phyloP scores from a whole-genome alignment of 2,888 invertebrate species.

The Epinotia demarniana region DNA sequence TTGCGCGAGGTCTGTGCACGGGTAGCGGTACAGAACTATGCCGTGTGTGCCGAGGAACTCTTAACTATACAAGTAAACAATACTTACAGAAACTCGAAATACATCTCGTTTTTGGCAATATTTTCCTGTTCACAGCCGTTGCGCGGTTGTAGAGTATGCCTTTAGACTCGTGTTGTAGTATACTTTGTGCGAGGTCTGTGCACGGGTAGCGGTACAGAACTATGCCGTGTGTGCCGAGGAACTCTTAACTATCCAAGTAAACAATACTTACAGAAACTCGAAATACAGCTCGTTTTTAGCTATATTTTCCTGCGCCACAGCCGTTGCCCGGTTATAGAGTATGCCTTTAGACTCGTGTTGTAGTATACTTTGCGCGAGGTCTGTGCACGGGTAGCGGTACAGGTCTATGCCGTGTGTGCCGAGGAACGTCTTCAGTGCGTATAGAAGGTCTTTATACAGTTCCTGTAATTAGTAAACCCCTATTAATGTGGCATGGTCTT shows the following conservation, averaged over 20 bases:
- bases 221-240: too few relatives aligned
- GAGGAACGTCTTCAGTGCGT: constrained; percentile 85
- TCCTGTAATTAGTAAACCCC: constrained; percentile 64
- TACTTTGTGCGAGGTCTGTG: too few relatives aligned
- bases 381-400: constrained; percentile 85
- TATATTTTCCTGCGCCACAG: constrained; percentile 77
- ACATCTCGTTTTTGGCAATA: too few relatives aligned
- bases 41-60: constrained; percentile 86
- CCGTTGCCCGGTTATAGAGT: constrained; percentile 83
- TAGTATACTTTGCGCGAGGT: constrained; percentile 89
- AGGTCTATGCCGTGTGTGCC: constrained; percentile 86
- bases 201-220: too few relatives aligned
- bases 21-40: constrained; percentile 85
- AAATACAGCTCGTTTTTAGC: constrained; percentile 85
- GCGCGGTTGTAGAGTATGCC: too few relatives aligned
- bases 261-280: constrained; percentile 86
- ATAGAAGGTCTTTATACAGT: constrained; percentile 74
- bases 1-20: constrained; percentile 87
- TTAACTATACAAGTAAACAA: too few relatives aligned
- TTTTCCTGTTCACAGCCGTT: too few relatives aligned
- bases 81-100: too few relatives aligned
- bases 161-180: too few relatives aligned
- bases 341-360: constrained; percentile 85
- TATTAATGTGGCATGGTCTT: background rate
- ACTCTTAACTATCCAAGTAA: too few relatives aligned